phyloP scores from a whole-genome alignment of 2,797 vertebrate species.

The Acipenser oxyrinchus region DNA sequence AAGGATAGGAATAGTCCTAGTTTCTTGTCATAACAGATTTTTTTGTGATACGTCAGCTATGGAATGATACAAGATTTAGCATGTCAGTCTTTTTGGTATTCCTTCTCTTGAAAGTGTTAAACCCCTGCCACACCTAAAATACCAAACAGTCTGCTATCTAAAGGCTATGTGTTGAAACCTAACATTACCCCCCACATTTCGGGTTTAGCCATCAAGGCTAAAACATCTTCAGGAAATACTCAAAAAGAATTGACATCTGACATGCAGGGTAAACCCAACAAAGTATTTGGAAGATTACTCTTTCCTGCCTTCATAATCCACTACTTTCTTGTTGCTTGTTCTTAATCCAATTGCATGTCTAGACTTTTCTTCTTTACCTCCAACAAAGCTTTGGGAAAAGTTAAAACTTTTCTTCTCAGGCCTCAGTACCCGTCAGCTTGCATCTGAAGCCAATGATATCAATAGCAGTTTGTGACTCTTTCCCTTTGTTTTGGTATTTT shows the following conservation, averaged over 20 bases:
- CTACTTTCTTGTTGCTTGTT: constrained; percentile 63
- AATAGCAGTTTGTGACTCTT: constrained; percentile 29
- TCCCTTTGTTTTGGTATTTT: too few relatives aligned
- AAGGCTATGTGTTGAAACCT: constrained; percentile 56
- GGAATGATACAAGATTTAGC: constrained; percentile 3
- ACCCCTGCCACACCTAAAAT: constrained; percentile 43
- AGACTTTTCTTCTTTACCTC: constrained; percentile 59
- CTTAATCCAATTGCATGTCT: constrained; percentile 73
- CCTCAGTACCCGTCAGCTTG: constrained; percentile 45
- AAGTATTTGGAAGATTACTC: constrained; percentile 52
- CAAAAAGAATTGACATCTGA: constrained; percentile 61
- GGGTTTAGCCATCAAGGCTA: constrained; percentile 45
- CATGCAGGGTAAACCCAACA: constrained; percentile 56
- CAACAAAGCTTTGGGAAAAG: constrained; percentile 72
- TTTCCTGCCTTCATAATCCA: constrained; percentile 73
- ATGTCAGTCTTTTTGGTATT: constrained; percentile 2
- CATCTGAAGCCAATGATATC: constrained; percentile 41
- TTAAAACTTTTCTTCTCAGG: constrained; percentile 56
- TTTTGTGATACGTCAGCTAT: constrained; percentile 4
- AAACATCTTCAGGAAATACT: constrained; percentile 50
- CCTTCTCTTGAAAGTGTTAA: constrained; percentile 29
- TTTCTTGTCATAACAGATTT: not conserved
- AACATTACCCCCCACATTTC: constrained; percentile 53
- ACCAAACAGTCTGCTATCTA: constrained; percentile 46
- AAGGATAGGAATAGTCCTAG: too few relatives aligned